phyloP scores from a whole-genome alignment of 37 sponge, comb jelly and placozoan genomes.

The Aphrocallistes beatrix region DNA sequence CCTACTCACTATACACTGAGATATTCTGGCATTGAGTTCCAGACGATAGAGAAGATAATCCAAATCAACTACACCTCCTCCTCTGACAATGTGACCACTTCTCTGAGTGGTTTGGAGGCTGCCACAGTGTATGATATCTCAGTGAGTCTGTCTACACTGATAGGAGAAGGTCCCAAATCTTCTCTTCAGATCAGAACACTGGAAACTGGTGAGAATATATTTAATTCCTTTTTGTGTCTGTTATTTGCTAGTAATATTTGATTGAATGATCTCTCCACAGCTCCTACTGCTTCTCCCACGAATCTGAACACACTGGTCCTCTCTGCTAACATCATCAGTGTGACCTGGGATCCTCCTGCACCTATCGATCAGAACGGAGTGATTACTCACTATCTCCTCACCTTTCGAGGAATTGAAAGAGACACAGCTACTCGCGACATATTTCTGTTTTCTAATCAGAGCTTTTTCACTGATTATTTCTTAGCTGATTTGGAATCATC shows the following conservation, averaged over 20 bases:
- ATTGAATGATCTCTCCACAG: too few species aligned
- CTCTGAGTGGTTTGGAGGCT: constrained; percentile 1
- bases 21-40: neutral
- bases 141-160: neutral
- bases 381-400: neutral
- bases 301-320: neutral
- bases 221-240: too few species aligned
- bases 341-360: neutral
- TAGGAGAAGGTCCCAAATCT: neutral
- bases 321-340: constrained; percentile 16
- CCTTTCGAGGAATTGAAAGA: neutral
- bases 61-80: constrained; percentile 7
- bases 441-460: neutral
- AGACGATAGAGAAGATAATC: neutral
- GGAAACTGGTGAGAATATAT: too few species aligned
- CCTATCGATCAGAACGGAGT: constrained; percentile 16
- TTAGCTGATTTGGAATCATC: neutral
- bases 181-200: neutral
- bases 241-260: too few species aligned
- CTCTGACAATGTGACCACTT: neutral
- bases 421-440: neutral
- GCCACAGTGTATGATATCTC: neutral
- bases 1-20: constrained; percentile 15
- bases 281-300: neutral
- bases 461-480: neutral